Evolutionary conservation across 2,797 vertebrate genomes (phyloP).

Genomic region (Cetoscarus ocellatus): DNA sequence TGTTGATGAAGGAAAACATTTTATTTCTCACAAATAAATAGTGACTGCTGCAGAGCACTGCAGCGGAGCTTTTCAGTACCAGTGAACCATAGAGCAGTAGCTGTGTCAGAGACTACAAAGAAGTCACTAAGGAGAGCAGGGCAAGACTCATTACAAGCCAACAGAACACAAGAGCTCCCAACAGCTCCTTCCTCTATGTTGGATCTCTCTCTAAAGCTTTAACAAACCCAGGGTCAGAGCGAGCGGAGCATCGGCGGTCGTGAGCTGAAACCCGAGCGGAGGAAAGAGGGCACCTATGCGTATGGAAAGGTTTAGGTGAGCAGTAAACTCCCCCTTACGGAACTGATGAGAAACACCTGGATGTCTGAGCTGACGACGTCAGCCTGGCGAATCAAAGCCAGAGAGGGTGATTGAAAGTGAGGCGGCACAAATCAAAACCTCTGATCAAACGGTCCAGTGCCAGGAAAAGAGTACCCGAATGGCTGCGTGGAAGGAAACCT

Average conservation of each 20-base stretch:
- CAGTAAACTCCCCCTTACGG: conserved; percentile 70
- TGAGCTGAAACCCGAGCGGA: conserved; percentile 72
- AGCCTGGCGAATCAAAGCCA: conserved; percentile 72
- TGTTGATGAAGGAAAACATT: conserved; percentile 7
- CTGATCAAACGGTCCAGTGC: conserved; percentile 47
- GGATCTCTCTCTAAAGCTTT: conserved; percentile 27
- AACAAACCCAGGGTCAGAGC: conserved; percentile 46
- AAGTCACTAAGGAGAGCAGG: conserved; percentile 18
- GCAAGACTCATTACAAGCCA: conserved; percentile 40
- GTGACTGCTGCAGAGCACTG: conserved; percentile 1
- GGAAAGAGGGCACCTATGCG: conserved; percentile 64
- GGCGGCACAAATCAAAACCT: conserved; percentile 60
- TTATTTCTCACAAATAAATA: conserved; percentile 6
- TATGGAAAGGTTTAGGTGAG: conserved; percentile 83
- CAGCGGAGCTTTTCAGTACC: conserved; percentile 3
- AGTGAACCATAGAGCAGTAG: conserved; percentile 7
- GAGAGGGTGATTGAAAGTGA: conserved; percentile 59
- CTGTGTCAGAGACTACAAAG: conserved; percentile 30
- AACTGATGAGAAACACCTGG: conserved; percentile 85
- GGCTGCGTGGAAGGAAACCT: conserved; percentile 38
- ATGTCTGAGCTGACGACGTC: conserved; percentile 63
- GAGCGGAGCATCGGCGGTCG: conserved; percentile 48
- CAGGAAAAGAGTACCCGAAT: conserved; percentile 9
- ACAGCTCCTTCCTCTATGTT: conserved; percentile 42
- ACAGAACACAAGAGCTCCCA: conserved; percentile 36